phyloP scores from a whole-genome alignment of 2,888 invertebrate species.

The Pharmacophagus antenor region DNA sequence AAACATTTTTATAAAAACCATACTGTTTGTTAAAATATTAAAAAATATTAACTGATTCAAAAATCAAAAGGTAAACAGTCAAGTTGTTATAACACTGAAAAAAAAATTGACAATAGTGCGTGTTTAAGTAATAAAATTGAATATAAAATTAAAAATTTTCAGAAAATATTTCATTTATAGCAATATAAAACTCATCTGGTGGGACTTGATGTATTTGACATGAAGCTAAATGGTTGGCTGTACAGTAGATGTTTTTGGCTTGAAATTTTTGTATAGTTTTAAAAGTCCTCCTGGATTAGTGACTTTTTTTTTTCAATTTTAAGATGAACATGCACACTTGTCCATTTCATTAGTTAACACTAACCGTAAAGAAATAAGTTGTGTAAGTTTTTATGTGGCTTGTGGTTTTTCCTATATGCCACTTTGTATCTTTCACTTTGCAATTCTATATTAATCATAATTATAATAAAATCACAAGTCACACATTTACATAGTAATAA shows the following conservation, averaged over 20 bases:
- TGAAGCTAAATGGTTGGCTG: conserved; percentile 67
- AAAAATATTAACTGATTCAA: background rate
- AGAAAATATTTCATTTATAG: background rate
- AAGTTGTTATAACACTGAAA: conserved; percentile 11
- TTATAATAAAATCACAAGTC: conserved; percentile 14
- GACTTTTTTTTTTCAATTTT: conserved; percentile 14
- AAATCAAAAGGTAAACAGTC: conserved; percentile 10
- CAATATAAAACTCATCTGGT: conserved; percentile 37
- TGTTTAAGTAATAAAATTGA: conserved; percentile 12
- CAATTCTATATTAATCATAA: background rate
- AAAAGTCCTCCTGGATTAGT: conserved; percentile 43
- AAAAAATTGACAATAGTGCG: conserved; percentile 19
- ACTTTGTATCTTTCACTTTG: background rate
- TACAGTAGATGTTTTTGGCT: conserved; percentile 73
- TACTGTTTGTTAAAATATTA: background rate
- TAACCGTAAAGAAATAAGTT: conserved; percentile 70
- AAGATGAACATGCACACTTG: conserved; percentile 23
- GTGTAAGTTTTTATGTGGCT: conserved; percentile 38
- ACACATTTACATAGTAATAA: conserved; percentile 34
- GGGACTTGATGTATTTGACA: conserved; percentile 43
- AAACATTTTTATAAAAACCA: too few relatives aligned
- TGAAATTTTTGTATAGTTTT: conserved; percentile 59
- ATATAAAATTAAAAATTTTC: background rate
- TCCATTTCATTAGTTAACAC: conserved; percentile 57
- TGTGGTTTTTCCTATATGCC: conserved; percentile 17